Evolutionary conservation across 2,888 invertebrate species (phyloP).

Genomic region (Epinotia demarniana): DNA sequence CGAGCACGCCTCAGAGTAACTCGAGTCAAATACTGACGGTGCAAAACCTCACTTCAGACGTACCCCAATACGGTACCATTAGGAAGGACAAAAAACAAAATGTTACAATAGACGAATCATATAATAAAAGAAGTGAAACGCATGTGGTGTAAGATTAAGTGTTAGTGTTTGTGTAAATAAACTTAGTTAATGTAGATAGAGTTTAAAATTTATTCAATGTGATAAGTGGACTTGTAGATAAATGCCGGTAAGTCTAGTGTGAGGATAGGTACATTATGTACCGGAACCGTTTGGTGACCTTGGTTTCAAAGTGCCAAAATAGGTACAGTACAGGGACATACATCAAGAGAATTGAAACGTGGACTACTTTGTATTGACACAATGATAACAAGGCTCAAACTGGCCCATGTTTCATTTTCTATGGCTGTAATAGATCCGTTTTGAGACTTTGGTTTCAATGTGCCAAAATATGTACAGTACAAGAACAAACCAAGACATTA

Average conservation of each 20-base stretch:
- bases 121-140: slow-evolving; percentile 76
- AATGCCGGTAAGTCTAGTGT: slow-evolving; percentile 9
- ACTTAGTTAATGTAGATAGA: slow-evolving; percentile 78
- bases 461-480: background rate
- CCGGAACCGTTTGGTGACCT: background rate
- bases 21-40: slow-evolving; percentile 85
- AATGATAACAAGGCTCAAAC: background rate
- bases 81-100: slow-evolving; percentile 82
- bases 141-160: slow-evolving; percentile 67
- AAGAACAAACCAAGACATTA: background rate
- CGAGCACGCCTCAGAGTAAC: slow-evolving; percentile 75
- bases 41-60: slow-evolving; percentile 80
- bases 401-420: background rate
- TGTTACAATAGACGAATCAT: slow-evolving; percentile 80
- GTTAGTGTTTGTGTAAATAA: slow-evolving; percentile 67
- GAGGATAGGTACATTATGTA: background rate
- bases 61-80: slow-evolving; percentile 83
- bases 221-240: slow-evolving; percentile 62
- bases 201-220: slow-evolving; percentile 75
- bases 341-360: background rate
- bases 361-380: background rate
- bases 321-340: background rate
- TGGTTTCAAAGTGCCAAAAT: slow-evolving; percentile 3
- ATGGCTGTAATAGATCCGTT: background rate
- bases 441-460: background rate